Conservation (phyloP, 2,888 invertebrate species). For the Eupithecia pulchellata region DNA sequence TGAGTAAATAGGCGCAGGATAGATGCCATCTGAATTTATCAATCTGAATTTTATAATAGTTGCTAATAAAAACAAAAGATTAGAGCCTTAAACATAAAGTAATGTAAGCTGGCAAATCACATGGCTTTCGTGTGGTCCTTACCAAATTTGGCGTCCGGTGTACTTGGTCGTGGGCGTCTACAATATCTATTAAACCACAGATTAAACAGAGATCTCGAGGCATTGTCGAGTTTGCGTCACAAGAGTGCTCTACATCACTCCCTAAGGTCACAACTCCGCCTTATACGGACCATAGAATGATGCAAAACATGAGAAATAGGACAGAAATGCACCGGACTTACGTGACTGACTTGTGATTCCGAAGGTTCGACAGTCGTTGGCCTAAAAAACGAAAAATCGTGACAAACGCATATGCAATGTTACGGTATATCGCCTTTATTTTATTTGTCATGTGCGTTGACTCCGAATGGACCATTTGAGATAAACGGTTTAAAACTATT, state of each 20-base stretch:
- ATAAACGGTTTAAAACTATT: conserved; percentile 50
- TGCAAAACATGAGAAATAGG: conserved; percentile 59
- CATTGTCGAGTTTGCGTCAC: conserved; percentile 45
- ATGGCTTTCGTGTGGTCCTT: conserved; percentile 25
- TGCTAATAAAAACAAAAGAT: conserved; percentile 9
- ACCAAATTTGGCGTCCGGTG: conserved; percentile 40
- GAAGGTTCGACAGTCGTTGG: conserved; percentile 62
- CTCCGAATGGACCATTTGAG: conserved; percentile 53
- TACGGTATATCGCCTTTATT: conserved; percentile 58
- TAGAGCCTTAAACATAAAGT: conserved; percentile 13
- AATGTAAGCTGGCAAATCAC: conserved; percentile 33
- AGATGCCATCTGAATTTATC: not conserved
- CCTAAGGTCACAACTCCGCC: conserved; percentile 45
- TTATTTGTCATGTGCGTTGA: conserved; percentile 52
- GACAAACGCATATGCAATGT: conserved; percentile 54
- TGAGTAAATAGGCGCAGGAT: not conserved
- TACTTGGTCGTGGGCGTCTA: conserved; percentile 42
- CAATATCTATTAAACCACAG: conserved; percentile 40
- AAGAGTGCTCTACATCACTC: conserved; percentile 38
- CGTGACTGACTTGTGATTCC: conserved; percentile 51
- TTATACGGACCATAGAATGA: conserved; percentile 47
- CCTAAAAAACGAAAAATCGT: conserved; percentile 64
- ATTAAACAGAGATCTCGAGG: conserved; percentile 32
- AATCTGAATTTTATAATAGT: conserved; percentile 6
- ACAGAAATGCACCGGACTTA: conserved; percentile 56